These are phyloP conservation scores for Eupeodes latifasciatus DNA, from an alignment of 2,888 invertebrate genomes.

Conservation along the genomic window DNA sequence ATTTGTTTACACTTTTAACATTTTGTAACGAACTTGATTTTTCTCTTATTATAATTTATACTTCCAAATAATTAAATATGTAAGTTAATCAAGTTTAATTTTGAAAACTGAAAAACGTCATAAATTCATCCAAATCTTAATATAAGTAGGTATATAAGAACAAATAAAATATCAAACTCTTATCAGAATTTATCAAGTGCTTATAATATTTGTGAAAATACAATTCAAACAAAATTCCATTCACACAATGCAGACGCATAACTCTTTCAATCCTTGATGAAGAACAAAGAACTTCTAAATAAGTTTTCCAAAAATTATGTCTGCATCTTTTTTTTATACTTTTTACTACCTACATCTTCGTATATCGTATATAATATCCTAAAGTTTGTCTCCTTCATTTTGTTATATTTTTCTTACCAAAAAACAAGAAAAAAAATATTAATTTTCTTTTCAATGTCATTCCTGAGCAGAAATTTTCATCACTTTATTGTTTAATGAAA, in stretches of 20 bases:
- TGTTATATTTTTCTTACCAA: conserved; percentile 34
- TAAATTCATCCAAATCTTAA: no score
- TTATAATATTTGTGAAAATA: neutral
- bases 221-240: conserved; percentile 33
- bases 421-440: conserved; percentile 37
- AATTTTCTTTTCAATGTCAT: conserved; percentile 70
- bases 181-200: conserved; percentile 35
- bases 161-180: neutral
- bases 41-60: no score
- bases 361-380: neutral
- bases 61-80: no score
- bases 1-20: no score
- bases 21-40: no score
- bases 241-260: conserved; percentile 29
- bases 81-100: no score
- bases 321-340: conserved; percentile 4
- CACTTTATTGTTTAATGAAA: conserved; percentile 1
- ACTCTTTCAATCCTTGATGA: neutral
- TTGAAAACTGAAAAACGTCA: no score
- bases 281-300: conserved; percentile 48
- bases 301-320: neutral
- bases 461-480: conserved; percentile 27
- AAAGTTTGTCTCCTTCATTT: conserved; percentile 31
- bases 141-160: neutral
- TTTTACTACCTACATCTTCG: neutral